Percentiles rank a stretch among this genome's conserved stretches.
Evolutionary conservation across 2,113 vertebrate species (phyloP).

Genomic region (Crotalus horridus): DNA sequence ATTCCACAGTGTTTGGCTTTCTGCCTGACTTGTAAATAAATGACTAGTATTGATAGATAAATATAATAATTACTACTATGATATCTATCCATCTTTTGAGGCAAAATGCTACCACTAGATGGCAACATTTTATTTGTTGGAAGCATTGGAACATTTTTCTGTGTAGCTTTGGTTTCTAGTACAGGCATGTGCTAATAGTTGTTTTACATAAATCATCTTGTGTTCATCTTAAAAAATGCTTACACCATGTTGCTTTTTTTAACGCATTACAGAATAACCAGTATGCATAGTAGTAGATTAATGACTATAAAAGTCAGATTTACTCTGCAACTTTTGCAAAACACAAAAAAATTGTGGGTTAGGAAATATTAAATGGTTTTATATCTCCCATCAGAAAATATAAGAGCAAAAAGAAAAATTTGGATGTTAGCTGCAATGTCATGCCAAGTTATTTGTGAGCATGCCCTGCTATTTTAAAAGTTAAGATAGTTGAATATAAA

Average conservation of each 20-base stretch:
- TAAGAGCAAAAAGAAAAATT: not conserved
- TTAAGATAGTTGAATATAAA: not conserved
- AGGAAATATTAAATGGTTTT: not conserved
- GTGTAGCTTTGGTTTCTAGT: not conserved
- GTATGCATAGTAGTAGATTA: not conserved
- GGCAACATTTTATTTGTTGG: slow-evolving; percentile 27
- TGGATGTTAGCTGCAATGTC: not conserved
- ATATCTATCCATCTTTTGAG: not conserved
- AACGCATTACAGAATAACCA: not conserved
- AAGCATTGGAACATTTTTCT: not conserved
- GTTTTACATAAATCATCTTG: not conserved
- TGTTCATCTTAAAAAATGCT: not conserved
- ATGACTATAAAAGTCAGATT: not conserved
- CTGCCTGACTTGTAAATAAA: not conserved
- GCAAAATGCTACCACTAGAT: slow-evolving; percentile 33
- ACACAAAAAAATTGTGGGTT: not conserved
- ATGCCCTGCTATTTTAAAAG: not conserved
- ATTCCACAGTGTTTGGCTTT: no score
- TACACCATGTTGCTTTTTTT: not conserved
- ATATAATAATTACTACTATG: not conserved
- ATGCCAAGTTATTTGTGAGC: not conserved
- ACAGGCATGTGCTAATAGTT: not conserved
- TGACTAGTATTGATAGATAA: not conserved
- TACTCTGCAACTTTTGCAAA: not conserved
- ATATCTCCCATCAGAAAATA: not conserved